Percentiles rank a stretch among this genome's conserved stretches.
These are phyloP conservation scores for rat (Rattus norvegicus) DNA, from an alignment of 2,113 vertebrate species.

Conservation along the genomic window DNA sequence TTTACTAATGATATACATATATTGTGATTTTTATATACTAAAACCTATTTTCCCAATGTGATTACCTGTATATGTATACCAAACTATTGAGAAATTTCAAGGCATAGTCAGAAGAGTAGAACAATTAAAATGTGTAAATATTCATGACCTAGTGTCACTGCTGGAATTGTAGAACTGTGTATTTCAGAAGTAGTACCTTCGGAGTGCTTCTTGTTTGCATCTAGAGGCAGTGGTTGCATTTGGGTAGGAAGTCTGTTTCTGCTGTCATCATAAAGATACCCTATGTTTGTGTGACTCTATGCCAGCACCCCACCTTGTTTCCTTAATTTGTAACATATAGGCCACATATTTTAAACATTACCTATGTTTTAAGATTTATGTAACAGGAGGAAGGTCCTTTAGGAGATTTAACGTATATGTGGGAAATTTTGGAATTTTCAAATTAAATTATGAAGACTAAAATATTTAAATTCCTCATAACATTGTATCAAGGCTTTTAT, in stretches of 20 bases:
- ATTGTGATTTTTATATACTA: neutral
- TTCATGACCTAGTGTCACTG: neutral
- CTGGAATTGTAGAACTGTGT: conserved; percentile 26
- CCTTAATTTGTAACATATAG: neutral
- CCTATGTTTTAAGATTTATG: conserved; percentile 43
- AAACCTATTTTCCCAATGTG: conserved; percentile 25
- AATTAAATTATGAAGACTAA: conserved; percentile 20
- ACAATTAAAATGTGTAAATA: conserved; percentile 34
- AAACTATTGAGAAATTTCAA: conserved; percentile 34
- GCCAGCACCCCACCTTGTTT: neutral
- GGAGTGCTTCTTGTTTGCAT: neutral
- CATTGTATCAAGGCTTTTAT: neutral
- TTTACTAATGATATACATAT: neutral
- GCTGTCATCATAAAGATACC: neutral
- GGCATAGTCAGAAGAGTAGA: conserved; percentile 20
- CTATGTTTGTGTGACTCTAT: neutral
- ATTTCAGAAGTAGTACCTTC: conserved; percentile 8
- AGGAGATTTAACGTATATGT: neutral
- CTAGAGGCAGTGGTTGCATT: neutral
- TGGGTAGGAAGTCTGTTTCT: neutral
- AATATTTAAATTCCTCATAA: conserved; percentile 28
- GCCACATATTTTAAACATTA: neutral
- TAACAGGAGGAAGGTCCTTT: neutral
- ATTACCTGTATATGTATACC: neutral
- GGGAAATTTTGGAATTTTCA: neutral